Conservation (phyloP, 2,888 invertebrate species). For the Heliconius charithonia region DNA sequence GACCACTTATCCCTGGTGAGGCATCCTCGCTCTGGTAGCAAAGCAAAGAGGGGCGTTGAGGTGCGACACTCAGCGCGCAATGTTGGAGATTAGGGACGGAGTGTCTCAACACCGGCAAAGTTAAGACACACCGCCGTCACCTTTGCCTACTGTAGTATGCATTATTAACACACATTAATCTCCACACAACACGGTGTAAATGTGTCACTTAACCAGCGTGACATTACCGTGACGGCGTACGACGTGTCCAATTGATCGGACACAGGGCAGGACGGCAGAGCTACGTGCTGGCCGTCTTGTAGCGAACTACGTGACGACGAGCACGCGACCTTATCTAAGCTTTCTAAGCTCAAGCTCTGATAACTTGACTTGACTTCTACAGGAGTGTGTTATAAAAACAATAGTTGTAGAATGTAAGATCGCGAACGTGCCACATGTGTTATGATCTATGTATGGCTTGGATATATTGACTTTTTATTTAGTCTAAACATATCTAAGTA, state of each 20-base stretch:
- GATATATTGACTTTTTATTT: no score
- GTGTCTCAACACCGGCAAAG: neutral
- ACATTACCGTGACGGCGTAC: conserved; percentile 12
- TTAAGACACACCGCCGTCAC: no score
- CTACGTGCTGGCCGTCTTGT: conserved; percentile 28
- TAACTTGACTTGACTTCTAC: neutral
- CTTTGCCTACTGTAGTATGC: no score
- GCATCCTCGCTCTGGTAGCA: no score
- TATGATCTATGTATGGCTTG: no score
- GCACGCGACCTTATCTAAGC: conserved; percentile 16
- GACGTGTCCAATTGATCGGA: conserved; percentile 9
- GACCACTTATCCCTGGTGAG: no score
- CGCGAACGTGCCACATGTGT: neutral
- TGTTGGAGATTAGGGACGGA: neutral
- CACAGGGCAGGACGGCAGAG: conserved; percentile 2
- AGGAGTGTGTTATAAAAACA: neutral
- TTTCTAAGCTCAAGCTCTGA: conserved; percentile 12
- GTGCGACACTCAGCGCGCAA: no score
- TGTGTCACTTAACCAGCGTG: conserved; percentile 17
- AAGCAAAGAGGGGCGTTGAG: no score
- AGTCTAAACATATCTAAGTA: no score
- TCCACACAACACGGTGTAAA: conserved; percentile 21
- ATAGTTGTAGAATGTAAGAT: neutral
- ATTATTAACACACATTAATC: neutral
- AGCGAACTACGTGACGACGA: conserved; percentile 31